These are phyloP conservation scores for Sepioteuthis lessoniana DNA, from an alignment of 2,888 invertebrate genomes.

Conservation along the genomic window DNA sequence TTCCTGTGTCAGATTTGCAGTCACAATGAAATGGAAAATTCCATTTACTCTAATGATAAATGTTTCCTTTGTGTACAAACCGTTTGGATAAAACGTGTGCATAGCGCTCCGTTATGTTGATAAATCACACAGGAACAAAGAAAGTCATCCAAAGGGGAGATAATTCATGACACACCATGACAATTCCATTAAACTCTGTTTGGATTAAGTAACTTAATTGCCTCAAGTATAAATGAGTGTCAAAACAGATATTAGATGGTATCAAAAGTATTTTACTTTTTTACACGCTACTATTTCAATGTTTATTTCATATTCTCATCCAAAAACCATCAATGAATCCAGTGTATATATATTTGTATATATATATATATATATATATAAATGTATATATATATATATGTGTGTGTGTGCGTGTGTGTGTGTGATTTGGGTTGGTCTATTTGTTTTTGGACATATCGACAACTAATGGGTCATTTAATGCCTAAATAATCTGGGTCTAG, in stretches of 20 bases:
- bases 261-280: no score
- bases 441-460: no score
- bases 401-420: no score
- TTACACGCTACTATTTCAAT: no score
- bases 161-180: background rate
- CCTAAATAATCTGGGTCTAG: no score
- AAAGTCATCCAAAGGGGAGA: background rate
- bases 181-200: background rate
- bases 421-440: no score
- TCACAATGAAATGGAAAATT: background rate
- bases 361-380: no score
- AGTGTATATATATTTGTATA: no score
- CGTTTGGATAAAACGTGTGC: background rate
- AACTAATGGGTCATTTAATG: no score
- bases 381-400: no score
- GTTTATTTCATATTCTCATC: no score
- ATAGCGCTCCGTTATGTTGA: background rate
- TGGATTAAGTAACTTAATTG: conserved; percentile 16
- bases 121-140: background rate
- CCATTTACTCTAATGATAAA: conserved; percentile 33
- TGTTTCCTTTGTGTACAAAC: conserved; percentile 9
- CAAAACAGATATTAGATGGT: background rate
- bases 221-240: background rate
- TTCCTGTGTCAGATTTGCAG: background rate
- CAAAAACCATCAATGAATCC: no score